Evolutionary conservation across 2,888 invertebrate species (phyloP), one percentile per base, ranked within the genome.

Genomic region (Chironomus riparius): DNA sequence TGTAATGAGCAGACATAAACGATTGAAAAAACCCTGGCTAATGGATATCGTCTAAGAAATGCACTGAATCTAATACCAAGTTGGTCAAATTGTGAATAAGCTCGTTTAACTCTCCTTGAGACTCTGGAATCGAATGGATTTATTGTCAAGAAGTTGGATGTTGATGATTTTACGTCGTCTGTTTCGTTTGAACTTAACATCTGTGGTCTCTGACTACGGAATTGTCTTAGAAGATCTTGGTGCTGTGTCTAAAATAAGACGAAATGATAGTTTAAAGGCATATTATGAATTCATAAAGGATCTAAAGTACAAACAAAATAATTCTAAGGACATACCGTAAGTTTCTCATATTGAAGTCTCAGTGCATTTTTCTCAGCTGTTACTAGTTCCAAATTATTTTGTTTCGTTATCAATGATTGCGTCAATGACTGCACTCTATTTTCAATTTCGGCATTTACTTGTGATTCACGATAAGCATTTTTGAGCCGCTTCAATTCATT

Each of bases 361-460:
- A 96, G 85, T 21, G 94, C 93, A 85, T 95, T 95, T 81, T 93
- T 90, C 80, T 96, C 95, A 0, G 92, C 91, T 76, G 93, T 88
- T 62, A 94, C 85, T 21, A 89, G 86, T 82, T 97, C 96, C n/a
- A 97, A 85, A 78, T 90, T 88, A 65, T 90, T 91, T 83, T 97
- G 97, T 81, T 93, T 95, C 80, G 91, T 88, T 76, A 96, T 92
- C 48, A 97, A 85, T 68, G 91, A 92, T 81, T 95, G 91, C 0
- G 95, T 95, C 15, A 96, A 85, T 1, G 86, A 85, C 69, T 87
- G 86, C 10, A 90, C 83, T 68, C 87, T 83, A 28, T 81, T 80
- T 78, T 85, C 84, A 0, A 79, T 24, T 15, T 76, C 78, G 13
- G 73, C 82, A 0, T 84, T 78, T 1, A 78, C 77, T 2, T 80